Evolutionary conservation across 2,888 invertebrate genomes (phyloP).

Genomic region (Stegophylla sp.): DNA sequence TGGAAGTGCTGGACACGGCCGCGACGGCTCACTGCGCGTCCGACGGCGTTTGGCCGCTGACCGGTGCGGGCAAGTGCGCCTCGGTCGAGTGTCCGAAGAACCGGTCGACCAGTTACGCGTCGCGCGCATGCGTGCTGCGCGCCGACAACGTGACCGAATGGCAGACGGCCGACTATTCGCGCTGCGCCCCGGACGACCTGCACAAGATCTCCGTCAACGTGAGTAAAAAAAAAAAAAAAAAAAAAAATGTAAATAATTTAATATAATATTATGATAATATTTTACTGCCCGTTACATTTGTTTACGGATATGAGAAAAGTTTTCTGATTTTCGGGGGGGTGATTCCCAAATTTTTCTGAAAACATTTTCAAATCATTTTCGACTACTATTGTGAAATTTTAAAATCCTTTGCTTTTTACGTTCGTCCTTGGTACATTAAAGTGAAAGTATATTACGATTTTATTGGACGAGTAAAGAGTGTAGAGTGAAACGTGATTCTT

Average conservation of each 20-base stretch:
- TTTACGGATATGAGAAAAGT: too few species aligned
- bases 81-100: slow-evolving; percentile 61
- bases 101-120: slow-evolving; percentile 65
- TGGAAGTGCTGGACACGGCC: slow-evolving; percentile 71
- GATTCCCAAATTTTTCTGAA: too few species aligned
- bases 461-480: too few species aligned
- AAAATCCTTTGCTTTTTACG: background rate
- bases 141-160: slow-evolving; percentile 75
- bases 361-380: too few species aligned
- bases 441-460: too few species aligned
- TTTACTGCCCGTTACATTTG: too few species aligned
- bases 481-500: too few species aligned
- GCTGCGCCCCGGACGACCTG: slow-evolving; percentile 73
- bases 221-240: slow-evolving; percentile 62
- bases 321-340: too few species aligned
- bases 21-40: slow-evolving; percentile 70
- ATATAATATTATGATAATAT: too few species aligned
- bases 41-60: slow-evolving; percentile 63
- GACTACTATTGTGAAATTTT: too few species aligned
- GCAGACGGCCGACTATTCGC: slow-evolving; percentile 78
- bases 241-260: too few species aligned
- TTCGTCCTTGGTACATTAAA: too few species aligned
- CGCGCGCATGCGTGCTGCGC: slow-evolving; percentile 70
- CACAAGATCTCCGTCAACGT: slow-evolving; percentile 68
- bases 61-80: slow-evolving; percentile 56